Evolutionary conservation across 2,797 vertebrate species (phyloP).

Genomic region (Pogonophryne albipinna): DNA sequence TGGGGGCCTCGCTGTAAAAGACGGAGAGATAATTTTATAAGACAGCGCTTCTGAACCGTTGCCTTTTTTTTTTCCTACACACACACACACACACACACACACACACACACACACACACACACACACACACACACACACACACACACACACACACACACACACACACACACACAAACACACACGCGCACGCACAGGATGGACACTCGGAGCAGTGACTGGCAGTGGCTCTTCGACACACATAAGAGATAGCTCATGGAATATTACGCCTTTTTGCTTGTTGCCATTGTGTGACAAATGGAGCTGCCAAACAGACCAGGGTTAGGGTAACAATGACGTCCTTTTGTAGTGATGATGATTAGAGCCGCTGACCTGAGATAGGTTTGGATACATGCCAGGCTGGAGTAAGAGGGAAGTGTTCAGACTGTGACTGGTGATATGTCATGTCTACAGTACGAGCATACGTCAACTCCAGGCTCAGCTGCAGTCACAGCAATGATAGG

Average conservation of each 20-base stretch:
- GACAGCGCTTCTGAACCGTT: slow-evolving; percentile 60
- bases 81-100: slow-evolving; percentile 8
- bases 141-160: slow-evolving; percentile 7
- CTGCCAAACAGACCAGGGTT: slow-evolving; percentile 51
- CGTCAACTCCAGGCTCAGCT: slow-evolving; percentile 29
- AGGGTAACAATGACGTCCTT: slow-evolving; percentile 33
- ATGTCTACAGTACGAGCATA: slow-evolving; percentile 33
- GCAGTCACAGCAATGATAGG: slow-evolving; percentile 34
- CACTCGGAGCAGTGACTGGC: slow-evolving; percentile 57
- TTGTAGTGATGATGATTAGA: slow-evolving; percentile 49
- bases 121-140: background rate
- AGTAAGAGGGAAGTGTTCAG: slow-evolving; percentile 47
- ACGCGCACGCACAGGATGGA: slow-evolving; percentile 61
- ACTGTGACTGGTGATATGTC: slow-evolving; percentile 48
- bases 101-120: slow-evolving; percentile 1
- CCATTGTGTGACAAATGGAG: slow-evolving; percentile 61
- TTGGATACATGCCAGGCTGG: slow-evolving; percentile 41
- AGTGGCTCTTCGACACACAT: slow-evolving; percentile 55
- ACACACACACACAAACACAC: slow-evolving; percentile 2
- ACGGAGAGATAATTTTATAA: slow-evolving; percentile 79
- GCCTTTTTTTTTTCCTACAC: background rate
- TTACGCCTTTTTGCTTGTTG: slow-evolving; percentile 70
- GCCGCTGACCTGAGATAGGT: slow-evolving; percentile 43
- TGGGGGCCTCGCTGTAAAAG: slow-evolving; percentile 67
- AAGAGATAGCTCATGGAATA: slow-evolving; percentile 55